Evolutionary conservation across 2,888 invertebrate genomes (phyloP), one percentile per base, ranked within the genome.

Genomic region (Keiferia lycopersicella): DNA sequence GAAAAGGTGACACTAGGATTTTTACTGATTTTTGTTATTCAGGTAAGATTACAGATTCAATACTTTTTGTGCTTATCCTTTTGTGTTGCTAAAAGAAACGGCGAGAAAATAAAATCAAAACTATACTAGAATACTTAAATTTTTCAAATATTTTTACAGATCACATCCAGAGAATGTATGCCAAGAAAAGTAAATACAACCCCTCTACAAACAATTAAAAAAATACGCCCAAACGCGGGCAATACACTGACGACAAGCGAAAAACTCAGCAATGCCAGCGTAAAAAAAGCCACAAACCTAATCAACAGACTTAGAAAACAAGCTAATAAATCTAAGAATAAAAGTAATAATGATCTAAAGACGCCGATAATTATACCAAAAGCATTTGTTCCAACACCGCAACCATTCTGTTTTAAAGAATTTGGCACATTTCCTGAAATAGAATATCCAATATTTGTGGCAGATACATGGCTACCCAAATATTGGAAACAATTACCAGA

Each of bases 401-500:
- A 61, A 10, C 61, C 74, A 1, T 66, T 65, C 22, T 73, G 68
- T 50, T 72, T 76, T 16, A 66, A 68, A 26, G 73, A 77, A 62
- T 60, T 72, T 41, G 71, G 69, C 10, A 64, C 68, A 18, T 90
- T 87, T 72, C 88, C 88, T 20, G 85, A 87, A 67, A 82, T 87
- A 1, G 82, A 86, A 68, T 89, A 87, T 72, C 89, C 89, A 12
- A 67, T 84, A 8, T 78, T 73, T 56, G 76, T 76, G 56, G 74
- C 73, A 61, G 88, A 88, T 20, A 79, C 79, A 6, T 87, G 86
- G 88, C 69, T 65, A 18, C 81, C 83, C 1, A 79, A 75, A 60
- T 86, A 79, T 68, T 84, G 84, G 82, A 79, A 79, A 64, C 69
- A 71, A 34, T 65, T 74, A 38, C 66, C 73, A 2, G 20, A 48